phyloP scores from a whole-genome alignment of 2,113 vertebrate species.

The Albula glossodonta region DNA sequence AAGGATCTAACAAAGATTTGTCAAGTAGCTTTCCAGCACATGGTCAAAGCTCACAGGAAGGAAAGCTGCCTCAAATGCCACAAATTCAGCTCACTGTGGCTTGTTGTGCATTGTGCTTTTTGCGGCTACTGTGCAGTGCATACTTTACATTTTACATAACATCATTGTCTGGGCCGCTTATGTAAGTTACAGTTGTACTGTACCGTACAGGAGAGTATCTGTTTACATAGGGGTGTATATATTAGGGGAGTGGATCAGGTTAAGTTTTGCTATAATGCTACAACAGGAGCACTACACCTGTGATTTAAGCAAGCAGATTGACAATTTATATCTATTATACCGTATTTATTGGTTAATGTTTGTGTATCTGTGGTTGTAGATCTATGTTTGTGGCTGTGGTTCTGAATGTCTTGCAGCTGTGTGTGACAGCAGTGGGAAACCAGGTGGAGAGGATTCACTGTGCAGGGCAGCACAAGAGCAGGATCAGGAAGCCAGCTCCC shows the following conservation, averaged over 20 bases:
- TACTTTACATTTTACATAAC: constrained; percentile 1
- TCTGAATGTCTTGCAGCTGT: neutral
- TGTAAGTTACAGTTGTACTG: neutral
- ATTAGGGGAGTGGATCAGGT: neutral
- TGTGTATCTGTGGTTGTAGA: neutral
- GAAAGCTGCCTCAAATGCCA: neutral
- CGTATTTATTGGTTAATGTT: neutral
- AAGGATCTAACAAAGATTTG: neutral
- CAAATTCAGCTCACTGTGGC: neutral
- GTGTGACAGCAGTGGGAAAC: neutral
- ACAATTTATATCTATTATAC: neutral
- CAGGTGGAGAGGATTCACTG: neutral
- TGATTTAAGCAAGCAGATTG: neutral
- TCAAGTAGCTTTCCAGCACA: neutral
- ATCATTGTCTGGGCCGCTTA: neutral
- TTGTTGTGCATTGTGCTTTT: neutral
- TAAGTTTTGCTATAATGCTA: neutral
- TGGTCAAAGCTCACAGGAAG: too few species aligned
- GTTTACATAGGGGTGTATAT: neutral
- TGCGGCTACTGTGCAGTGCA: neutral
- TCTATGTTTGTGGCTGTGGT: neutral
- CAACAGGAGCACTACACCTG: neutral
- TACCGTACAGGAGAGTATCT: neutral
- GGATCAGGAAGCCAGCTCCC: neutral
- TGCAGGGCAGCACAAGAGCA: neutral